Evolutionary conservation across 2,888 invertebrate genomes (phyloP).

Genomic region (Mesochorus sp.): DNA sequence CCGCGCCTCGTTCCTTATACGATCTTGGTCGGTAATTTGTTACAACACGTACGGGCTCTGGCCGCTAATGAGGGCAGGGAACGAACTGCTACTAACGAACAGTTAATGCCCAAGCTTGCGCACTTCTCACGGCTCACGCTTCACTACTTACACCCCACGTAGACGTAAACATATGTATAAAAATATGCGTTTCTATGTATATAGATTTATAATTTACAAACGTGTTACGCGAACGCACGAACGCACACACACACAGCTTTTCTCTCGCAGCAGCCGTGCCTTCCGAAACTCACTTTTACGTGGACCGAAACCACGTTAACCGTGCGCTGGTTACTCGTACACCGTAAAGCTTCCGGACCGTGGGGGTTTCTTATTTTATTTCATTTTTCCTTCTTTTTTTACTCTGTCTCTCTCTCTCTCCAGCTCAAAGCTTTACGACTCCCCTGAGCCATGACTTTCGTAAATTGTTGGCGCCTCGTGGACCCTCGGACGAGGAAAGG

Average conservation of each 20-base stretch:
- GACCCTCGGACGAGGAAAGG: conserved; percentile 35
- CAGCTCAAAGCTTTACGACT: conserved; percentile 39
- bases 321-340: not conserved
- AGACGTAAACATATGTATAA: conserved; percentile 7
- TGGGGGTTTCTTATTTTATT: conserved; percentile 23
- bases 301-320: conserved; percentile 14
- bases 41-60: conserved; percentile 70
- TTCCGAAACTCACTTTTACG: conserved; percentile 23
- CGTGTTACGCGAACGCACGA: conserved; percentile 15
- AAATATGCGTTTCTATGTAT: not conserved
- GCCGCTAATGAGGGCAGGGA: conserved; percentile 76
- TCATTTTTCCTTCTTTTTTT: conserved; percentile 7
- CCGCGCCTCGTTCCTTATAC: conserved; percentile 21
- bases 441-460: conserved; percentile 56
- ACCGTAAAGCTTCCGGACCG: conserved; percentile 10
- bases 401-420: too few relatives aligned
- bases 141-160: conserved; percentile 38
- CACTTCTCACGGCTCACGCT: conserved; percentile 44
- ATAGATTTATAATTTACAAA: conserved; percentile 13
- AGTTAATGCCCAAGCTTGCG: conserved; percentile 72
- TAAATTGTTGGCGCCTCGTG: conserved; percentile 59
- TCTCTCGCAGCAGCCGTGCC: conserved; percentile 20
- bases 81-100: conserved; percentile 75
- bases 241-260: conserved; percentile 30
- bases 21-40: conserved; percentile 73